A percentile compares a stretch with the other conserved stretches of the same genome.
phyloP scores from a whole-genome alignment of 2,888 invertebrate genomes.

The Parnassius smintheus region DNA sequence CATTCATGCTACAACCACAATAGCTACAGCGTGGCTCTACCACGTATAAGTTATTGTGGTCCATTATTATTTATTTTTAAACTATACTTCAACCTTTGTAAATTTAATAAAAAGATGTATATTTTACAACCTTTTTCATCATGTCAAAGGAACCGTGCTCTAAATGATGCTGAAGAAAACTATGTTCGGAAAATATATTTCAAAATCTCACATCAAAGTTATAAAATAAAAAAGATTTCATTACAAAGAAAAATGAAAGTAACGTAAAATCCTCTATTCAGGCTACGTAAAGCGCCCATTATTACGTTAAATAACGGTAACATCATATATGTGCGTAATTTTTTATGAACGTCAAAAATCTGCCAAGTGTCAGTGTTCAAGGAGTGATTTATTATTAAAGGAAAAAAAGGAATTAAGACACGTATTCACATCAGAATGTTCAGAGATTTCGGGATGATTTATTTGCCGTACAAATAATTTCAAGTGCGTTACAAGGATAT shows the following conservation, averaged over 20 bases:
- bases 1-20: no score
- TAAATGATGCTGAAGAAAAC: no score
- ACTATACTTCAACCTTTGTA: no score
- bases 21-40: no score
- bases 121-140: no score
- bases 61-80: no score
- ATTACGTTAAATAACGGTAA: slow-evolving; percentile 12
- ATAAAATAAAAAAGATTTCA: no score
- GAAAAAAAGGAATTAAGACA: slow-evolving; percentile 4
- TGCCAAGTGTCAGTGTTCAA: slow-evolving; percentile 17
- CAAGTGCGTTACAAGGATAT: neutral
- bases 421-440: slow-evolving; percentile 15
- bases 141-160: no score
- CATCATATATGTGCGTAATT: slow-evolving; percentile 7
- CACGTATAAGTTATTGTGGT: no score
- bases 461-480: slow-evolving; percentile 11
- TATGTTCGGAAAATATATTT: no score
- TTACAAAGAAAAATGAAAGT: neutral
- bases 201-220: no score
- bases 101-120: no score
- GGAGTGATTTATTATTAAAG: slow-evolving; percentile 14
- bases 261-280: neutral
- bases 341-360: slow-evolving; percentile 22
- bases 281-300: neutral
- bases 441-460: slow-evolving; percentile 13